phyloP scores from a whole-genome alignment of 2,113 vertebrate genomes.

The Numenius arquata region DNA sequence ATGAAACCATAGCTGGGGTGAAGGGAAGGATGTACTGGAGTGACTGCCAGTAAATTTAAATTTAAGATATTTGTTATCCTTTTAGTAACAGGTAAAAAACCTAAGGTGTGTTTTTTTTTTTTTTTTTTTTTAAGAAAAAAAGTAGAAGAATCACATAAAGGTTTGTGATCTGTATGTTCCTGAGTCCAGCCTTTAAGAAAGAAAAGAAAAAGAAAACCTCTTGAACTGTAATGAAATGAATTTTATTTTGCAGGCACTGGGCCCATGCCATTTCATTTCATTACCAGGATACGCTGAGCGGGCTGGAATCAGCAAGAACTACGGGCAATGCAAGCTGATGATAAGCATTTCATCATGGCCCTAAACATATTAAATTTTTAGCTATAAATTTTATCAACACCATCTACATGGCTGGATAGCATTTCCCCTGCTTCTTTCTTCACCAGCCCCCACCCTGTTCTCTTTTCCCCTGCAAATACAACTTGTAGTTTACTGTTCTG shows the following conservation, averaged over 20 bases:
- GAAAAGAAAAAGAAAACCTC: constrained; percentile 4
- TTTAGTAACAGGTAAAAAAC: background rate
- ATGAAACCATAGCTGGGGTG: background rate
- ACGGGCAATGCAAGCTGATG: constrained; percentile 61
- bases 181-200: constrained; percentile 1
- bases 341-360: constrained; percentile 73
- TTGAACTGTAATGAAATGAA: constrained; percentile 58
- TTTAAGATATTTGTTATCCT: background rate
- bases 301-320: constrained; percentile 63
- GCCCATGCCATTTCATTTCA: constrained; percentile 67
- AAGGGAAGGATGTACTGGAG: background rate
- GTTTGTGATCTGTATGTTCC: background rate
- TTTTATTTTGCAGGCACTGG: constrained; percentile 61
- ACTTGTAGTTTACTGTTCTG: background rate
- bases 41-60: background rate
- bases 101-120: no score
- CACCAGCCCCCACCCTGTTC: background rate
- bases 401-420: constrained; percentile 35
- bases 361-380: constrained; percentile 73
- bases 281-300: constrained; percentile 50
- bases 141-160: background rate
- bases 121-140: background rate
- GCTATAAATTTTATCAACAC: constrained; percentile 70
- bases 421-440: background rate
- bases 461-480: background rate